Conservation (phyloP, 2,113 vertebrate species). For the Hippolais icterina region DNA sequence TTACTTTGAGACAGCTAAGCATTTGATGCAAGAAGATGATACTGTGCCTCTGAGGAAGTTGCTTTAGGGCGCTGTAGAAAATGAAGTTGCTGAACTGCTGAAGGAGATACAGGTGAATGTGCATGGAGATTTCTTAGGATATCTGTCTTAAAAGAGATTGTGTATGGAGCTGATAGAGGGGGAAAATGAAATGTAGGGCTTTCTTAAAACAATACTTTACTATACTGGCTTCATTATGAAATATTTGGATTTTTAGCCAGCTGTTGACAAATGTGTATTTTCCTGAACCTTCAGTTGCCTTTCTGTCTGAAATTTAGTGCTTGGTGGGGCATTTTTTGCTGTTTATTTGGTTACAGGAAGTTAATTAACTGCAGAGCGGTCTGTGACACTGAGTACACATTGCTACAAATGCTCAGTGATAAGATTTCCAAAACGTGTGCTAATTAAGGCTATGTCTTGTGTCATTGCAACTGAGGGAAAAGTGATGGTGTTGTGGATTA, state of each 20-base stretch:
- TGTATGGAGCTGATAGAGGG: not conserved
- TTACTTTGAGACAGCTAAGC: not conserved
- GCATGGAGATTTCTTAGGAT: not conserved
- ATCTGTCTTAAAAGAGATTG: not conserved
- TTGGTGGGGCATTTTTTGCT: not conserved
- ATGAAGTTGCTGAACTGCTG: not conserved
- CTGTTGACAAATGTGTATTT: not conserved
- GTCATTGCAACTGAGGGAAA: not conserved
- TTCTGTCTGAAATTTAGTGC: not conserved
- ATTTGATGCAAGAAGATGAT: not conserved
- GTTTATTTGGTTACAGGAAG: not conserved
- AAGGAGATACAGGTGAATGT: not conserved
- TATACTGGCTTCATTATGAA: not conserved
- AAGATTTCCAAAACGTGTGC: not conserved
- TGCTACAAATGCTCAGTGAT: not conserved
- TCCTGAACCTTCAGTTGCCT: not conserved
- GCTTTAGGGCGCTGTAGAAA: not conserved
- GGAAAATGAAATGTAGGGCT: fast-evolving
- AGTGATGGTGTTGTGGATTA: not conserved
- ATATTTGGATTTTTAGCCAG: not conserved
- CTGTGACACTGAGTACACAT: not conserved
- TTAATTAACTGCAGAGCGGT: not conserved
- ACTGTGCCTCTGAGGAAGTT: not conserved
- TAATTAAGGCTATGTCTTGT: not conserved
- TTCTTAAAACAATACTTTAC: not conserved